Evolutionary conservation across 2,113 vertebrate species (phyloP).

Genomic region (Ifrita kowaldi): DNA sequence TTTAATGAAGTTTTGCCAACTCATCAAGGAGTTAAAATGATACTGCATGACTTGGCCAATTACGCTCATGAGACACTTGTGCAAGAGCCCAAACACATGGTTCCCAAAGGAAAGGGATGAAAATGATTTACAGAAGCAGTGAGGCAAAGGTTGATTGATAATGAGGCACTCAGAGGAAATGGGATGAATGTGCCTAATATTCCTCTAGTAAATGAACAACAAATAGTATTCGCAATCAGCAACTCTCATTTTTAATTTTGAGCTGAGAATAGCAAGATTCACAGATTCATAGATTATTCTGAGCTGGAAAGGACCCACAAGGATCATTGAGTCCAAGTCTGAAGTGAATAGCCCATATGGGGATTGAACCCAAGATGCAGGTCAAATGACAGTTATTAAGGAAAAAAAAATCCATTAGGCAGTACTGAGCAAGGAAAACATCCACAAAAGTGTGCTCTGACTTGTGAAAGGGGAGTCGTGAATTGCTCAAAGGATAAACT

Average conservation of each 20-base stretch:
- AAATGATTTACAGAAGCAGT: background rate
- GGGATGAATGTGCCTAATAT: background rate
- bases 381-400: background rate
- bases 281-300: background rate
- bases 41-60: background rate
- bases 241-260: background rate
- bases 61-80: background rate
- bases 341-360: background rate
- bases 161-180: constrained; percentile 9
- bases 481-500: background rate
- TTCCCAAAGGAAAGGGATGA: background rate
- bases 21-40: background rate
- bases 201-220: background rate
- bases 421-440: background rate
- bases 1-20: background rate
- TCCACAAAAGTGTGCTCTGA: background rate
- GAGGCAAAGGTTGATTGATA: constrained; percentile 14
- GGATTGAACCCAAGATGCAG: background rate
- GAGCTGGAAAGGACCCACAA: background rate
- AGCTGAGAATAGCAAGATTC: background rate
- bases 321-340: background rate
- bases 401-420: background rate
- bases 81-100: background rate
- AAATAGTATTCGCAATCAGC: background rate
- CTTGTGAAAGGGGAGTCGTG: background rate